phyloP scores from a whole-genome alignment of 2,888 invertebrate species.

The Nomada fucata region DNA sequence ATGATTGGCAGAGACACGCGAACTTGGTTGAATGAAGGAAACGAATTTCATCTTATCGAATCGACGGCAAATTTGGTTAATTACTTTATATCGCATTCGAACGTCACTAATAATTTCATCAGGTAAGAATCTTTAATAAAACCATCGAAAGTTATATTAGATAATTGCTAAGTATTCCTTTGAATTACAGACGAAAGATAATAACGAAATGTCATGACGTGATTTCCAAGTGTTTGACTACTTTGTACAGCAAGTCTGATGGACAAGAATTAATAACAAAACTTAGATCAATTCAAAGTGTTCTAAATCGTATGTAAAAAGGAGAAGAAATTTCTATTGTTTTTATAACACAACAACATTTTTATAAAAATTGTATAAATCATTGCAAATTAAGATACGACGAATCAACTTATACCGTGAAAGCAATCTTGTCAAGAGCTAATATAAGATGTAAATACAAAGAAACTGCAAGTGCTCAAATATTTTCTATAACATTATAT shows the following conservation, averaged over 20 bases:
- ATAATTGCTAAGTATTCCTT: not conserved
- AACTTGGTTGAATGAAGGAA: constrained; percentile 93
- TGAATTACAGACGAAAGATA: constrained; percentile 87
- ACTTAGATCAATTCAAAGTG: constrained; percentile 86
- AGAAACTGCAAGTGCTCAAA: constrained; percentile 37
- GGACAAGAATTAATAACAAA: constrained; percentile 87
- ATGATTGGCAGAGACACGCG: constrained; percentile 93
- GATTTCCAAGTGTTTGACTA: constrained; percentile 90
- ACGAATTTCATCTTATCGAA: constrained; percentile 93
- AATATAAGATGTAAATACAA: constrained; percentile 36
- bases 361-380: constrained; percentile 53
- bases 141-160: not conserved
- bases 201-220: constrained; percentile 90
- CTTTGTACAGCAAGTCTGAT: constrained; percentile 90
- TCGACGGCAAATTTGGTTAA: constrained; percentile 90
- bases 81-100: constrained; percentile 88
- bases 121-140: constrained; percentile 79
- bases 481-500: constrained; percentile 38
- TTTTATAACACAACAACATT: constrained; percentile 6
- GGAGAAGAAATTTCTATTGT: not conserved
- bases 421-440: not conserved
- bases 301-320: constrained; percentile 84
- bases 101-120: constrained; percentile 82
- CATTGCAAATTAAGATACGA: not conserved
- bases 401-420: not conserved